Base-by-base conservation (phyloP, 92 coral and sea anemone species). In the Montipora capitata region DNA sequence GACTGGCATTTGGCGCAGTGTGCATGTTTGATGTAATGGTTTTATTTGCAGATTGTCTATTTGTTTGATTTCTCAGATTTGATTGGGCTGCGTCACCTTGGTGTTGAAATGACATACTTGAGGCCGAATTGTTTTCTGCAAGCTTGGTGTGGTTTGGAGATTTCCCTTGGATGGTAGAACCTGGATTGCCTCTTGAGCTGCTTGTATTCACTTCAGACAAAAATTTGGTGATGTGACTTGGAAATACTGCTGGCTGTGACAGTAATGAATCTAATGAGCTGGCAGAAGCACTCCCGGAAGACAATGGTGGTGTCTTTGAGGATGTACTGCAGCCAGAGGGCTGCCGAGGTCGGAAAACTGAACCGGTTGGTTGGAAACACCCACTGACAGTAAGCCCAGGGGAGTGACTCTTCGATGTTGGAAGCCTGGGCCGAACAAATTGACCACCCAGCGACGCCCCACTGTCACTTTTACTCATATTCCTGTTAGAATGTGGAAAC, bases 311-410 rank as follows among this genome's bases (percentile, higher is more conserved):
- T 20, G 12, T 68, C 41, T 74, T 86, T 38, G 69, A 85, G 41
- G 57, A 76, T 5, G 64, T 41, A 61, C 41, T 44, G 35, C 87
- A 83, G 72, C 85, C 84, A 2, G 82, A 68, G 2, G 94, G 84
- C 72, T 86, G 88, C 58, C 92, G 88, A 75, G 98, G 98, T 72
- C 93, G 90, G 76, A 95, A 95, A 0, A 95, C 98, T 6, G 96
- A 93, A 3, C 98, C 98, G 41, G 90, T 95, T 40, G 98, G 98
- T 69, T 89, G 90, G 74, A 95, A 95, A 52, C 74, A 80, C 7
- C 98, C 98, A 74, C 98, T 95, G 3, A 95, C 90, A 5, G 96
- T 95, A 54, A 95, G 88, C 15, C 96, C 94, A 48, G 98, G 98
- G 1, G 96, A 77, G 11, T 89, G 70, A 11, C 78, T 74, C 69